A percentile compares a stretch with the other conserved stretches of the same genome.
Conservation (phyloP, 2,113 vertebrate genomes). For the Camelus bactrianus region DNA sequence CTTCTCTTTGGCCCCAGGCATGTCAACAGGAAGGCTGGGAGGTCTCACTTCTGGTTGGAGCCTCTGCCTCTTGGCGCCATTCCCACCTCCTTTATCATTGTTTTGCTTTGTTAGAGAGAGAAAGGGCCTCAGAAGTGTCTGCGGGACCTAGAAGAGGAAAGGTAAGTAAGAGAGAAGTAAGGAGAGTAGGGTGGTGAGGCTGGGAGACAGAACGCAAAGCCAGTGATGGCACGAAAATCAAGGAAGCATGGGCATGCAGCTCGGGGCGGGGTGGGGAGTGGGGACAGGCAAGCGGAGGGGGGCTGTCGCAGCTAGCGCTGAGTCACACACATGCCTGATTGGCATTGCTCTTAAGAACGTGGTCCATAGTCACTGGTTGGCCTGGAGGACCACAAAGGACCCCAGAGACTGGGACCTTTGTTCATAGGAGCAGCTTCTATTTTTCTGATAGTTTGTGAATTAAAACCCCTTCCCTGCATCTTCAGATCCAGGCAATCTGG, state of each 20-base stretch:
- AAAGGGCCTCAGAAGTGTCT: neutral
- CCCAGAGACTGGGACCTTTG: neutral
- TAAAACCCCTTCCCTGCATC: neutral
- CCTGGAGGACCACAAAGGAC: neutral
- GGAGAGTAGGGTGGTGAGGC: neutral
- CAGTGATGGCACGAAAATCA: too few species aligned
- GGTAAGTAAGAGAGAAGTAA: neutral
- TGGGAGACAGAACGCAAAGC: neutral
- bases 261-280: neutral
- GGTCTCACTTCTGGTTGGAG: neutral
- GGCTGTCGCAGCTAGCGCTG: neutral
- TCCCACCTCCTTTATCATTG: neutral
- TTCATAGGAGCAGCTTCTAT: neutral
- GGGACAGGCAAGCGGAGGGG: neutral
- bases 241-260: rapidly evolving
- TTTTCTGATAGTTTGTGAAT: neutral
- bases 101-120: neutral
- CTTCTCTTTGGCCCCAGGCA: neutral
- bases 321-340: neutral
- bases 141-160: neutral
- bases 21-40: neutral
- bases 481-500: neutral
- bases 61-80: neutral
- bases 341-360: neutral
- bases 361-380: neutral